These are phyloP conservation scores for Noctua pronuba DNA, from an alignment of 2,888 invertebrate species.

Conservation along the genomic window DNA sequence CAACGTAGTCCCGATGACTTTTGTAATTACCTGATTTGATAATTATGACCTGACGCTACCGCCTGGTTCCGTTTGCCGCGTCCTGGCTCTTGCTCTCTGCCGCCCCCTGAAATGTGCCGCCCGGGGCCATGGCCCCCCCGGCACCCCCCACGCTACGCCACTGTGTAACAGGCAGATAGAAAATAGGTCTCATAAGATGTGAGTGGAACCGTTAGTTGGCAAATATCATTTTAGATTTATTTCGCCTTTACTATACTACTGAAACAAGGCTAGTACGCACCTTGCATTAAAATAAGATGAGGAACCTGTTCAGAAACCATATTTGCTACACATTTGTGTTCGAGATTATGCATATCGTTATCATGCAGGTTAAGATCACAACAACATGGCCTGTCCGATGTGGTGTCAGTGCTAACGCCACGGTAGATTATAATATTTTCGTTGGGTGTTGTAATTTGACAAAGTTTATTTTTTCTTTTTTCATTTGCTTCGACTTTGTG, in stretches of 20 bases:
- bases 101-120: no score
- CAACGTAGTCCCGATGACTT: no score
- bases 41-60: no score
- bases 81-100: no score
- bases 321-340: slow-evolving; percentile 64
- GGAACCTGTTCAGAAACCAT: slow-evolving; percentile 70
- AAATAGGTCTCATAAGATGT: neutral
- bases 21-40: no score
- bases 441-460: slow-evolving; percentile 39
- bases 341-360: neutral
- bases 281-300: slow-evolving; percentile 70
- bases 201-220: neutral
- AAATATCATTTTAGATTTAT: neutral
- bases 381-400: slow-evolving; percentile 74
- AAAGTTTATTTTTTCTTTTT: slow-evolving; percentile 34
- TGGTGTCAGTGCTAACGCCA: slow-evolving; percentile 73
- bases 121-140: no score
- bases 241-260: neutral
- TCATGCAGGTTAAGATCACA: neutral
- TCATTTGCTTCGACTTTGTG: neutral
- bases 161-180: neutral
- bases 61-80: no score
- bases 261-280: slow-evolving; percentile 24
- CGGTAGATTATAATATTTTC: slow-evolving; percentile 6
- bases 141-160: no score